These are phyloP conservation scores for Atta colombica DNA, from an alignment of 1,140 invertebrate genomes.

Conservation along the genomic window DNA sequence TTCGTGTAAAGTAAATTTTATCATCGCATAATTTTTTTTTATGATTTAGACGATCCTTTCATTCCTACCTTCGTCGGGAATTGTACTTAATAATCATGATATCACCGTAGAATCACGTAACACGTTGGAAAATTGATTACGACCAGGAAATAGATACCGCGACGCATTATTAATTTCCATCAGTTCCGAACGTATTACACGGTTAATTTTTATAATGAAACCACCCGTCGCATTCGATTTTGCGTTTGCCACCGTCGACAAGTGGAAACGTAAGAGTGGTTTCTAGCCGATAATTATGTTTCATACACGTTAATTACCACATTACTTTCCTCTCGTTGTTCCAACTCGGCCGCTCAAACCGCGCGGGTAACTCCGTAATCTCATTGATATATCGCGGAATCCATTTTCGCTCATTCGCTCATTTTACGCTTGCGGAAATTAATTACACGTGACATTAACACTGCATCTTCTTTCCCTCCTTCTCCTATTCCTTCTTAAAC, in stretches of 20 bases:
- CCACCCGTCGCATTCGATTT: conserved; percentile 46
- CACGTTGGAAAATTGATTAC: conserved; percentile 62
- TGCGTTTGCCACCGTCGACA: background rate
- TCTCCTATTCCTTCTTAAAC: background rate
- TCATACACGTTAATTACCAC: conserved; percentile 59
- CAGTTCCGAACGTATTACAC: conserved; percentile 52
- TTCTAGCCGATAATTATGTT: conserved; percentile 57
- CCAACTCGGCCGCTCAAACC: conserved; percentile 29
- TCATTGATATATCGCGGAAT: conserved; percentile 54
- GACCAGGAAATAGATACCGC: conserved; percentile 42
- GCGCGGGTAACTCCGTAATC: conserved; percentile 39
- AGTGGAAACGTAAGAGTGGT: conserved; percentile 27
- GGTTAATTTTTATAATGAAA: conserved; percentile 63
- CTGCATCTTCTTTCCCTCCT: background rate
- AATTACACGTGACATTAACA: conserved; percentile 56
- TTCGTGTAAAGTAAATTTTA: background rate
- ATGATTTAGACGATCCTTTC: background rate
- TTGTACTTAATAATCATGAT: conserved; percentile 46
- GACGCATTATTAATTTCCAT: conserved; percentile 58
- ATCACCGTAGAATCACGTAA: conserved; percentile 41
- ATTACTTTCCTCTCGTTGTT: conserved; percentile 56
- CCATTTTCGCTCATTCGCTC: conserved; percentile 47
- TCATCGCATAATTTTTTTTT: background rate
- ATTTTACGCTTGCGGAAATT: conserved; percentile 37
- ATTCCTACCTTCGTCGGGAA: background rate